phyloP scores from a whole-genome alignment of 2,797 vertebrate genomes.

The Xerus rutilus region DNA sequence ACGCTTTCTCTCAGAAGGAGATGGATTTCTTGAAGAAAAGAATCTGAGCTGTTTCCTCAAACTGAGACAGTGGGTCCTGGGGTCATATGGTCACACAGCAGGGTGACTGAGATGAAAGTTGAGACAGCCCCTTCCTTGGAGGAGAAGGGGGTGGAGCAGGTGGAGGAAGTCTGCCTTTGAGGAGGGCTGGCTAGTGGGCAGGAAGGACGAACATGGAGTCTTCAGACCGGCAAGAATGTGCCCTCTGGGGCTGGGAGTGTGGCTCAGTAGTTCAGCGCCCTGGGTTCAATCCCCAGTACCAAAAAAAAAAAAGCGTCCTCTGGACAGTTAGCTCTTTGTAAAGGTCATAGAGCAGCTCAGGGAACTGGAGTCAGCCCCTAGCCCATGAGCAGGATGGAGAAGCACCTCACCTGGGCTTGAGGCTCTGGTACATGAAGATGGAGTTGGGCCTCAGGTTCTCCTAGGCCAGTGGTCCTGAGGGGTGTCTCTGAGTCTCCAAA shows the following conservation, averaged over 20 bases:
- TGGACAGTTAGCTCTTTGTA: slow-evolving; percentile 77
- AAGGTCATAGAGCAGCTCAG: slow-evolving; percentile 79
- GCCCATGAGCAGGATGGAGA: slow-evolving; percentile 77
- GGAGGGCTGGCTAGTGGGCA: background rate
- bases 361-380: slow-evolving; percentile 82
- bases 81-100: background rate
- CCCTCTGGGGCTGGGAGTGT: background rate
- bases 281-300: too few relatives aligned
- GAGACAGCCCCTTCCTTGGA: background rate
- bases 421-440: background rate
- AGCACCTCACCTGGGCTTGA: background rate
- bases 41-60: too few relatives aligned
- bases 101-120: background rate
- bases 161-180: background rate
- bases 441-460: background rate
- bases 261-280: too few relatives aligned
- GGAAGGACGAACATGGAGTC: background rate
- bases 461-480: background rate
- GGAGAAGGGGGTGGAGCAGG: background rate
- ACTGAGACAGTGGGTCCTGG: background rate
- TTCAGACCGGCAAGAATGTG: slow-evolving; percentile 33
- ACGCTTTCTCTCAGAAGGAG: background rate
- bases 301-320: background rate
- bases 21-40: background rate
- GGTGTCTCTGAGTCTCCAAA: background rate